These are phyloP conservation scores for Leptocoma aspasia DNA, from an alignment of 2,113 vertebrate genomes.

Conservation along the genomic window DNA sequence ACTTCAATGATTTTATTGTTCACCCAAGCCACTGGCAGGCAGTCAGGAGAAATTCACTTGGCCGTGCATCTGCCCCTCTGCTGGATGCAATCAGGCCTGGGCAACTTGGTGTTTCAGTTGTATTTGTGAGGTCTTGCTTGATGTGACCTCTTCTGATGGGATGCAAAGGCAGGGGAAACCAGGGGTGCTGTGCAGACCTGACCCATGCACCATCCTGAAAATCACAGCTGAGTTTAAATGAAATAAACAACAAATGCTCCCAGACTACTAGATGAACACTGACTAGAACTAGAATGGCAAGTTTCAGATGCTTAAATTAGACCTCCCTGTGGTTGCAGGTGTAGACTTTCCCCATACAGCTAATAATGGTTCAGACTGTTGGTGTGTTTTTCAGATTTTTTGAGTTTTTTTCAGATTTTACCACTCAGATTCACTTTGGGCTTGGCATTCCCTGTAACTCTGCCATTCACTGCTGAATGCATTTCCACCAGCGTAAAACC, in stretches of 20 bases:
- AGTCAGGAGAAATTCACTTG: background rate
- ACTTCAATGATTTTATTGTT: background rate
- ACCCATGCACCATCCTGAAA: background rate
- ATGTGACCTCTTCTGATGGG: background rate
- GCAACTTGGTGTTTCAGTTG: background rate
- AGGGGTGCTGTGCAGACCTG: background rate
- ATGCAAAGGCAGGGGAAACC: background rate
- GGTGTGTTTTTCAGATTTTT: background rate
- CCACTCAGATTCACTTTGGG: background rate
- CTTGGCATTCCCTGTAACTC: background rate
- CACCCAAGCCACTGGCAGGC: background rate
- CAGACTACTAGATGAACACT: accelerated
- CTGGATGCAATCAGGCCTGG: background rate
- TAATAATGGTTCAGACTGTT: background rate
- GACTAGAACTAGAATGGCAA: background rate
- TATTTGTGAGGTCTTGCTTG: background rate
- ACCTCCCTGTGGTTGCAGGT: background rate
- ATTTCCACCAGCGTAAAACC: background rate
- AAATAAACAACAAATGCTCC: background rate
- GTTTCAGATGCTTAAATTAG: background rate
- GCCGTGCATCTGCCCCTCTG: background rate
- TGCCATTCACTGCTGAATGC: accelerated
- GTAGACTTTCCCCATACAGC: background rate
- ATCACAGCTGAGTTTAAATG: background rate
- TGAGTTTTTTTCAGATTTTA: background rate